These are phyloP conservation scores for Erynnis tages DNA, from an alignment of 2,888 invertebrate species.

Conservation along the genomic window DNA sequence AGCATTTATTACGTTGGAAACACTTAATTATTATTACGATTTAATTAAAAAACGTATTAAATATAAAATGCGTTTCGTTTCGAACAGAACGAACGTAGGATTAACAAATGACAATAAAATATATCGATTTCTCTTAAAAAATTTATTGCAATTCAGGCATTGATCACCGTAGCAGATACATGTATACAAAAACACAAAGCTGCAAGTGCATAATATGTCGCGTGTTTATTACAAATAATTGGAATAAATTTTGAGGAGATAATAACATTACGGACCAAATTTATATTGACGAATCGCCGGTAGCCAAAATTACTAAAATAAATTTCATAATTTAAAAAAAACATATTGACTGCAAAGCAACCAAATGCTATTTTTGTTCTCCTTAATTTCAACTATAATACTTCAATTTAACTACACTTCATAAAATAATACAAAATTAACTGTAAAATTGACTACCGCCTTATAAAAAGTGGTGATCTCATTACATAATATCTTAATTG, in stretches of 20 bases:
- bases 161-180: background rate
- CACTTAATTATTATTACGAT: too few species aligned
- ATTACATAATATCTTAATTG: too few species aligned
- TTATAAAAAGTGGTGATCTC: background rate
- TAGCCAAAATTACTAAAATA: constrained; percentile 1
- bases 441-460: background rate
- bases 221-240: constrained; percentile 2
- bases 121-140: background rate
- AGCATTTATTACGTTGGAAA: too few species aligned
- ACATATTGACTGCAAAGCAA: background rate
- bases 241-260: background rate
- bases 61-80: too few species aligned
- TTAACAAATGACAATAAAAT: background rate
- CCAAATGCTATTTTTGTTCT: background rate
- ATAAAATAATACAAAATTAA: too few species aligned
- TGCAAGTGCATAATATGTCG: background rate
- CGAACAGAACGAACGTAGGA: background rate
- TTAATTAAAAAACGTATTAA: too few species aligned
- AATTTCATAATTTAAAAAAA: too few species aligned
- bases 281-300: background rate
- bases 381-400: background rate
- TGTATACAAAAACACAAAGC: background rate
- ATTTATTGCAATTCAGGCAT: constrained; percentile 13
- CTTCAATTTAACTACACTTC: too few species aligned
- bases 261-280: background rate